phyloP scores from a whole-genome alignment of 2,888 invertebrate genomes.

The Parelbella ahira region DNA sequence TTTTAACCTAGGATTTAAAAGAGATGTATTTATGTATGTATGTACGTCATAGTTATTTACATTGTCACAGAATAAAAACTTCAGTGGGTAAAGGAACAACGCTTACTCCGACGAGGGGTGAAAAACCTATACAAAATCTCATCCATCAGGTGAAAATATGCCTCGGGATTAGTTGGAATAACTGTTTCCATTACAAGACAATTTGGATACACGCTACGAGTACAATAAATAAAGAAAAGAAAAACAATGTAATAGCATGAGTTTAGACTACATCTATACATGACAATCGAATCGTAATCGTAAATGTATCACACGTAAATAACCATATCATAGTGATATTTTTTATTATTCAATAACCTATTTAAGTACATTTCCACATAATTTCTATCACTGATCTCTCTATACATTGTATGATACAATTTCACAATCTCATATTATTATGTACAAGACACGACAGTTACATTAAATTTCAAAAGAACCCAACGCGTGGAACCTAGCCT shows the following conservation, averaged over 20 bases:
- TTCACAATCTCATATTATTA: constrained; percentile 39
- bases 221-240: constrained; percentile 16
- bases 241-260: too few species aligned
- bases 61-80: constrained; percentile 46
- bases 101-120: too few species aligned
- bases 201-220: constrained; percentile 19
- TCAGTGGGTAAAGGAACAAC: constrained; percentile 39
- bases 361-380: constrained; percentile 67
- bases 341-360: constrained; percentile 39
- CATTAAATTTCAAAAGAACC: constrained; percentile 9
- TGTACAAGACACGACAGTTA: constrained; percentile 31
- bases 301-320: constrained; percentile 35
- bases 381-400: constrained; percentile 38
- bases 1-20: constrained; percentile 12
- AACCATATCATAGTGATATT: constrained; percentile 29
- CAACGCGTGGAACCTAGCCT: constrained; percentile 17
- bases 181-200: constrained; percentile 18
- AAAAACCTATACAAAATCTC: too few species aligned
- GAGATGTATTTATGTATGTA: constrained; percentile 24
- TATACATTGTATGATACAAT: constrained; percentile 45
- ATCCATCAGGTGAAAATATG: too few species aligned
- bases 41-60: constrained; percentile 46
- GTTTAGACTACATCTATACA: constrained; percentile 13
- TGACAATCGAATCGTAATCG: constrained; percentile 11
- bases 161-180: too few species aligned